These are phyloP conservation scores for Phymanthus crucifer DNA, from an alignment of 92 coral and sea anemone species.

Conservation along the genomic window DNA sequence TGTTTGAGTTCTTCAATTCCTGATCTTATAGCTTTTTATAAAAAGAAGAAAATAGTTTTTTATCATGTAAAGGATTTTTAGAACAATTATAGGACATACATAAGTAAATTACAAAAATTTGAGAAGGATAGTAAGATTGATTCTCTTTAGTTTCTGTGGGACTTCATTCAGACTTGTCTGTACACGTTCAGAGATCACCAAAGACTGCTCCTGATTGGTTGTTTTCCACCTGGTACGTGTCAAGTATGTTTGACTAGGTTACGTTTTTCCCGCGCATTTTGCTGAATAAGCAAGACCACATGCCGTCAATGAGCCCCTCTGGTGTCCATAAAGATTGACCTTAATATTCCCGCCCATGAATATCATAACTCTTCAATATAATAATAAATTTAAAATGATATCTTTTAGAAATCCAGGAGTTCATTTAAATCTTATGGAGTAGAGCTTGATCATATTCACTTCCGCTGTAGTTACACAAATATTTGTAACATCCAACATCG, in stretches of 20 bases:
- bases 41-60: not conserved
- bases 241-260: conserved; percentile 22
- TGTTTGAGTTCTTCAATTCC: not conserved
- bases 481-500: not conserved
- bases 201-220: conserved; percentile 31
- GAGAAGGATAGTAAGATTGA: not conserved
- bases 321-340: conserved; percentile 15
- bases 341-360: conserved; percentile 16
- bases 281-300: conserved; percentile 30
- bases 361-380: not conserved
- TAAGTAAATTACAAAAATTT: not conserved
- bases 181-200: conserved; percentile 5
- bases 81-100: not conserved
- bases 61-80: not conserved
- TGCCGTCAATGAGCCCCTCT: conserved; percentile 42
- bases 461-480: not conserved
- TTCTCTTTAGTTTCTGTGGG: conserved; percentile 20
- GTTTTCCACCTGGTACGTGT: conserved; percentile 19
- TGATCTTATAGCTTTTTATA: not conserved
- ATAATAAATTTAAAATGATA: too few species aligned
- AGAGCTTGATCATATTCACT: not conserved
- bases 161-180: conserved; percentile 22
- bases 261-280: conserved; percentile 47
- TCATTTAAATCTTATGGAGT: not conserved
- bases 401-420: not conserved